phyloP scores from a whole-genome alignment of 2,797 vertebrate species.

The Agapornis canus region DNA sequence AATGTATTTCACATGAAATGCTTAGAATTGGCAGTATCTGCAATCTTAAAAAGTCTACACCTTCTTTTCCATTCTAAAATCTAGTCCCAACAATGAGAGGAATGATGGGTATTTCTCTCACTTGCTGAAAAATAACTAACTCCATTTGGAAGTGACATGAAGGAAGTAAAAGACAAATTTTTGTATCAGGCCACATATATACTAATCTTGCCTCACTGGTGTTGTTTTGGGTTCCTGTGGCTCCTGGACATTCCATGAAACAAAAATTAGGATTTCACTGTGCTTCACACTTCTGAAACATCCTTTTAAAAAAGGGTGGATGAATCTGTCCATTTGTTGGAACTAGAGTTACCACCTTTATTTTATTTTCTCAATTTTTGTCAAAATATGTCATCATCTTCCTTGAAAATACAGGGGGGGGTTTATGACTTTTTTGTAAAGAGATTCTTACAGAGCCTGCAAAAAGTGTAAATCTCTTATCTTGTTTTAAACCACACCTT shows the following conservation, averaged over 20 bases:
- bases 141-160: not conserved
- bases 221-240: not conserved
- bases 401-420: not conserved
- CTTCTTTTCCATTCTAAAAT: not conserved
- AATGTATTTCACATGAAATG: not conserved
- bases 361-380: not conserved
- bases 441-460: not conserved
- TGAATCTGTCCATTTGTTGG: not conserved
- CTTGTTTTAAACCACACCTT: constrained; percentile 2
- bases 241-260: not conserved
- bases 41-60: not conserved
- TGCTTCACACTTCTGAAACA: not conserved
- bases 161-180: not conserved
- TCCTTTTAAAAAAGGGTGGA: not conserved
- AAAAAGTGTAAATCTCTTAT: not conserved
- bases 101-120: not conserved
- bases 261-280: not conserved
- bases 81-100: not conserved
- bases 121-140: not conserved
- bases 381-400: not conserved
- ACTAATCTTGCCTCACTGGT: not conserved
- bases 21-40: not conserved
- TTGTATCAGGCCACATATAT: not conserved
- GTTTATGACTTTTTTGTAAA: not conserved
- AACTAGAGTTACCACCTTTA: not conserved